phyloP scores from a whole-genome alignment of 2,797 vertebrate species.

The Ispidina picta region DNA sequence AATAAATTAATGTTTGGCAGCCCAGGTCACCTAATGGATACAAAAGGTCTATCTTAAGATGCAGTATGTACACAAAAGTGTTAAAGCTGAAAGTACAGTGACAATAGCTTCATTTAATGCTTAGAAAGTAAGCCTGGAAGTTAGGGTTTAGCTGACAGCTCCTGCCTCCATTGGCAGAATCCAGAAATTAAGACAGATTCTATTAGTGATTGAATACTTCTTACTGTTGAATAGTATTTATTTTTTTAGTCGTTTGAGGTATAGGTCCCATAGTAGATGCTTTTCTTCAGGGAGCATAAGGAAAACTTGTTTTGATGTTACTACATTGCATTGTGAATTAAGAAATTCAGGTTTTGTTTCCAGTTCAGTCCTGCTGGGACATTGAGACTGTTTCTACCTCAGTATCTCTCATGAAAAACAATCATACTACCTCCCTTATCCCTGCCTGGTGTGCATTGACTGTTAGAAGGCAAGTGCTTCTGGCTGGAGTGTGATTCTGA shows the following conservation, averaged over 20 bases:
- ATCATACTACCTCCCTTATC: background rate
- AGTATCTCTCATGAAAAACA: background rate
- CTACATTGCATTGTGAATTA: background rate
- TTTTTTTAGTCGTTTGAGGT: slow-evolving; percentile 14
- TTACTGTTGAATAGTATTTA: background rate
- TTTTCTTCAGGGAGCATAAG: background rate
- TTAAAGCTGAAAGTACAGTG: background rate
- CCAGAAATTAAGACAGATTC: background rate
- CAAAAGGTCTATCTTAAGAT: slow-evolving; percentile 20
- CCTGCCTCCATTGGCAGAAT: background rate
- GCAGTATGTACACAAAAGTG: slow-evolving; percentile 5
- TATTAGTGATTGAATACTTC: background rate
- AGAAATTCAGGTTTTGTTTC: background rate
- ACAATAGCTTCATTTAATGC: slow-evolving; percentile 21
- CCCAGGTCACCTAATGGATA: background rate
- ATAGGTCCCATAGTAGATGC: background rate
- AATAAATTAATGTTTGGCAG: background rate
- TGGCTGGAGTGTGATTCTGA: background rate
- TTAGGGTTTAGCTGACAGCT: background rate
- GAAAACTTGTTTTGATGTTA: background rate
- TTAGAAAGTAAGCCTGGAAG: background rate
- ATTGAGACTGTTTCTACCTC: background rate
- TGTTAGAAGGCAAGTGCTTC: background rate
- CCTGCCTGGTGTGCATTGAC: background rate
- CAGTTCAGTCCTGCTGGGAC: background rate